Evolutionary conservation across 2,797 vertebrate genomes (phyloP), one percentile per base, ranked within the genome.

Genomic region (Myotis daubentonii): DNA sequence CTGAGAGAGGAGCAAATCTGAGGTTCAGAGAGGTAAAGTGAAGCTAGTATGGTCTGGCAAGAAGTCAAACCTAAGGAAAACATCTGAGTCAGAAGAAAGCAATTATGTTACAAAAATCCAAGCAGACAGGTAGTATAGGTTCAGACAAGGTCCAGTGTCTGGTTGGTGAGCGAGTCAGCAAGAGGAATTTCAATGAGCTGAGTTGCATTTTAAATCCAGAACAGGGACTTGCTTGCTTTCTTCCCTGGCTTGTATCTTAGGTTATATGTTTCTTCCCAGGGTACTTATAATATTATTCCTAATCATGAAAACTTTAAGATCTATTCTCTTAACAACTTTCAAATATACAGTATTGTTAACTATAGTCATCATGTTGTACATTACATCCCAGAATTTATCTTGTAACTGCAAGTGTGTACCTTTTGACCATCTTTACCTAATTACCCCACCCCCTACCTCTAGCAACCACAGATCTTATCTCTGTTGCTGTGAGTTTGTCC

Each of bases 1-100:
- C 25, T 85, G 17, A 94, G 57, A 86, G 36, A 60, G 70, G 30
- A 90, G 33, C 68, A 78, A 25, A 75, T 85, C 36, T 44, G 70
- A 94, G 81, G 53, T 66, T 85, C 44, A 17, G 15, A 41, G 53
- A 74, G 75, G 22, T 84, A 68, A 87, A 74, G 44, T 65, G 19
- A 87, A 94, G 62, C 68, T 81, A n/a, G 49, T 76, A 38, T 93
- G 25, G 51, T 65, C 60, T 89, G n/a, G 44, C 68, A 93, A 87
- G n/a, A 65, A 93, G 13, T 66, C 30, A 93, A 95, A 57, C 51
- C 80, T 72, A 68, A 87, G 22, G 60, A 88, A 8, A 87, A 28
- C 17, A 84, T 62, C 33, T 28, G 44, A 68, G 84, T 57, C 55
- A 53, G 9, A 94, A 71, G 79, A 94, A 87, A 93, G 22, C 57